Evolutionary conservation across 2,113 vertebrate genomes (phyloP), one percentile per base, ranked within the genome.

Genomic region (Paratilapia polleni): DNA sequence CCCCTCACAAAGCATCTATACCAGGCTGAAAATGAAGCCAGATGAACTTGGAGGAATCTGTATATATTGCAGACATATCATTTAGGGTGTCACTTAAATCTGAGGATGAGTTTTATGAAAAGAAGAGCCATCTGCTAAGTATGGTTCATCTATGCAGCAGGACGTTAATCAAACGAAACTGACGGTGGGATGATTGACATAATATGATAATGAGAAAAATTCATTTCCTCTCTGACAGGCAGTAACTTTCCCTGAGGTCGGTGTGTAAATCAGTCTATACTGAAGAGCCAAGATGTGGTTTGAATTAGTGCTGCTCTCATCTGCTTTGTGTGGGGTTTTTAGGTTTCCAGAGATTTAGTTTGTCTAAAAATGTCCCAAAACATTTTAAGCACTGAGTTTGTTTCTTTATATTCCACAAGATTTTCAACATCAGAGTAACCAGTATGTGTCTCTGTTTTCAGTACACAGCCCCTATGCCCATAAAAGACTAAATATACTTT

Each of bases 141-240:
- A 36, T 36, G 70, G 68, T 81, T 84, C 13, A 5, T 81, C 74
- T 85, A 22, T 3, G 5, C 88, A 79, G 80, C 82, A 76, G 81
- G 59, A 82, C n/a, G 13, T 9, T 24, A 63, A 84, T 89, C 89
- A 86, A 86, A 82, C 70, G 38, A 8, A 57, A 75, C 52, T n/a
- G 22, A 57, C 62, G 11, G 81, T 85, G 73, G 82, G 80, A 84
- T 78, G 83, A 49, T 86, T 79, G 82, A 88, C 78, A 57, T 78
- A 86, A 84, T 36, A 7, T 34, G 49, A 77, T 17, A 14, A 59
- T 41, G 19, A 14, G 66, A 85, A 81, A 76, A 87, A 80, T 63
- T 87, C 34, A 79, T 8, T 80, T 84, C 58, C 58, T 84, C 24
- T 38, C 68, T 78, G 56, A 89, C 78, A 49, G 38, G 54, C 76